Conservation (phyloP, 2,797 vertebrate genomes). For the Myotis vivesi region DNA sequence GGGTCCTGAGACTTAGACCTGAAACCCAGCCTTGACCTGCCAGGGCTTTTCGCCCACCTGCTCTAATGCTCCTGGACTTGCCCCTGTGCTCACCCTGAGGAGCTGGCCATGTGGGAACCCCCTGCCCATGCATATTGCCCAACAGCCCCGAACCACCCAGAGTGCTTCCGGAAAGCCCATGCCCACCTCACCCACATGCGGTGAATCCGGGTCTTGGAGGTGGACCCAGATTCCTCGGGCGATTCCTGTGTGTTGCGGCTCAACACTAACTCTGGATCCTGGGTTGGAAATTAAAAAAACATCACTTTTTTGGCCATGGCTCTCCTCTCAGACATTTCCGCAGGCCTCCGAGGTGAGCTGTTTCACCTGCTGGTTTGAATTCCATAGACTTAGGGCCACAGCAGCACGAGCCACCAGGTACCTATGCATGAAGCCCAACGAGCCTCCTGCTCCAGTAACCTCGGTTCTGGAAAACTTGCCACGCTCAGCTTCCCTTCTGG, state of each 20-base stretch:
- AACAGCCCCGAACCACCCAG: neutral
- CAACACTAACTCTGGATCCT: neutral
- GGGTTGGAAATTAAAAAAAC: neutral
- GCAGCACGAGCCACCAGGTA: too few species aligned
- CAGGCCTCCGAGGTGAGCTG: neutral
- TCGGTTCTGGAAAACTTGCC: too few species aligned
- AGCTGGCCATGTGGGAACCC: fast-evolving
- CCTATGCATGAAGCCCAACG: neutral
- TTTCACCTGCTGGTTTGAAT: too few species aligned
- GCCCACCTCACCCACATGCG: fast-evolving
- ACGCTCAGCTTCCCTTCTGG: neutral
- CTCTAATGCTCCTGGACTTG: neutral
- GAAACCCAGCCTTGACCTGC: neutral
- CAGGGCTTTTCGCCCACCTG: too few species aligned
- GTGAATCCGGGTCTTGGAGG: fast-evolving
- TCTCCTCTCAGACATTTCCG: neutral
- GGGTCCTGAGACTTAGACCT: neutral
- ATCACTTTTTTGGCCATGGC: neutral
- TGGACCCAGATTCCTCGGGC: neutral
- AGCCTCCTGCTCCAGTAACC: neutral
- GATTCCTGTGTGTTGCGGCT: neutral
- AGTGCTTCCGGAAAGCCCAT: neutral
- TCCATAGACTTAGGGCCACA: neutral
- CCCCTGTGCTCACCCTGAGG: neutral
- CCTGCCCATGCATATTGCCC: too few species aligned